Conservation (phyloP, 92 coral and sea anemone species). For the Parazoanthus darwini region DNA sequence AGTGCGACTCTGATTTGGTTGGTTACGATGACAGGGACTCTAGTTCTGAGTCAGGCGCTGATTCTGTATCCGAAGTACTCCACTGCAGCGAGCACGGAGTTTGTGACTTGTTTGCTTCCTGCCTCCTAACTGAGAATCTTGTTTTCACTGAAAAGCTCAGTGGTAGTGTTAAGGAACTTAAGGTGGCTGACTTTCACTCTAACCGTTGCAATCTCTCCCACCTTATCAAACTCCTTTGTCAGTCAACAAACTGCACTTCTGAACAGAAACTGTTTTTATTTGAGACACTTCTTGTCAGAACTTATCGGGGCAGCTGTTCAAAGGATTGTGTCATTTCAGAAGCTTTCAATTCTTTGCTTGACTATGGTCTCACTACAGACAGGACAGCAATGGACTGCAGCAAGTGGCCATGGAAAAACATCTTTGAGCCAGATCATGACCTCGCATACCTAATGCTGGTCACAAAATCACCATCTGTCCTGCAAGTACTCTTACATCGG, state of each 20-base stretch:
- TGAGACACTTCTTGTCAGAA: neutral
- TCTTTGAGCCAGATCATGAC: neutral
- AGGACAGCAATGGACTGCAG: neutral
- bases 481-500: neutral
- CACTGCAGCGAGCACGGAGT: neutral
- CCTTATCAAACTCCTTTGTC: neutral
- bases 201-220: neutral
- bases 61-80: neutral
- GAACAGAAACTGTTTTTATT: neutral
- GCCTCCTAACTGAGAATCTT: neutral
- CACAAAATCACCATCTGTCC: neutral
- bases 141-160: neutral
- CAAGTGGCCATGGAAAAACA: constrained; percentile 1
- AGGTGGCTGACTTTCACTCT: neutral
- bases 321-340: neutral
- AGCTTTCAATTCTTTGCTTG: neutral
- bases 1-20: neutral
- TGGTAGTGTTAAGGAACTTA: neutral
- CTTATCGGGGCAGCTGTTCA: neutral
- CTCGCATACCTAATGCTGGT: neutral
- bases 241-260: neutral
- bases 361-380: neutral
- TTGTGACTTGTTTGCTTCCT: neutral
- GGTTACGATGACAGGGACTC: neutral
- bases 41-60: neutral